phyloP scores from a whole-genome alignment of 2,113 vertebrate genomes.

The Hemiprocne comata region DNA sequence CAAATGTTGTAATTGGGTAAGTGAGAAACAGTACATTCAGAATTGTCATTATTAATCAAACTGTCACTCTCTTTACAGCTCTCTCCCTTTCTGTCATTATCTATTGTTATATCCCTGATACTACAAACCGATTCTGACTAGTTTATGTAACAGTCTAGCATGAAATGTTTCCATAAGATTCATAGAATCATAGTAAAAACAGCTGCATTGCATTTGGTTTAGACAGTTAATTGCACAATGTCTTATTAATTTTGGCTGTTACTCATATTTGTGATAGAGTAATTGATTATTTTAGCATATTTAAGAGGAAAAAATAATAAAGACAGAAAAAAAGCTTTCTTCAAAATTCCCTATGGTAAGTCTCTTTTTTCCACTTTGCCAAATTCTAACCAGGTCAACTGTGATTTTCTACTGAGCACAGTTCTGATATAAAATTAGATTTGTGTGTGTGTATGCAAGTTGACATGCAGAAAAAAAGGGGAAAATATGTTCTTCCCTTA shows the following conservation, averaged over 20 bases:
- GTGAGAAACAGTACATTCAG: background rate
- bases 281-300: background rate
- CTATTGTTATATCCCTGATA: background rate
- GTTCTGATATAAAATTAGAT: background rate
- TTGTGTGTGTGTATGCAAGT: rapidly evolving
- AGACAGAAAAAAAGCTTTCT: background rate
- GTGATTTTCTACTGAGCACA: background rate
- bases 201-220: background rate
- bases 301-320: background rate
- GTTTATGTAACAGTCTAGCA: background rate
- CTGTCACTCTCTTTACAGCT: background rate
- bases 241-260: background rate
- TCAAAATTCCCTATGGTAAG: background rate
- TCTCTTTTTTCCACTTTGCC: background rate
- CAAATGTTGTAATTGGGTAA: background rate
- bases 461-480: background rate
- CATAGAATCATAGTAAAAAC: background rate
- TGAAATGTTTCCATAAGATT: background rate
- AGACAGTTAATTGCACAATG: background rate
- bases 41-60: background rate
- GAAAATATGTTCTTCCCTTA: background rate
- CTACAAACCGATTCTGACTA: conserved; percentile 16
- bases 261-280: background rate
- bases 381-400: background rate
- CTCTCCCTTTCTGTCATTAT: background rate